Evolutionary conservation across 2,797 vertebrate species (phyloP).

Genomic region (Chloroceryle inda): DNA sequence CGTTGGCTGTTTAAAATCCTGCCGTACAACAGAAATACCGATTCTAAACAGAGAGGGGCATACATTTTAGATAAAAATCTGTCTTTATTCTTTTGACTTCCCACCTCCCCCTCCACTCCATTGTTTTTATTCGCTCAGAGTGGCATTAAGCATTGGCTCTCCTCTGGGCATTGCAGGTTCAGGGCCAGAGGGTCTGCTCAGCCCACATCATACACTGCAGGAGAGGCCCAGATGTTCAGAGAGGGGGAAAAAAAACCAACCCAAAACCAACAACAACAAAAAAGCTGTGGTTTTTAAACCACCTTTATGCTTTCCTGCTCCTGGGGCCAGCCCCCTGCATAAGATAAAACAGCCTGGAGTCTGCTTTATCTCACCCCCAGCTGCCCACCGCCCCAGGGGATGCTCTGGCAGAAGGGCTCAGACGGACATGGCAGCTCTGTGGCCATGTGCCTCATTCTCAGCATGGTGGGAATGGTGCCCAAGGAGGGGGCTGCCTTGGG

Average conservation of each 20-base stretch:
- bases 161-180: constrained; percentile 46
- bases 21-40: neutral
- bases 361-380: constrained; percentile 50
- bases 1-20: neutral
- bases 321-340: neutral
- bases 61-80: neutral
- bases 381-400: neutral
- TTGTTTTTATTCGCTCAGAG: neutral
- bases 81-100: neutral
- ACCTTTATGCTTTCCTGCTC: constrained; percentile 53
- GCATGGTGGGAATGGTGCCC: neutral
- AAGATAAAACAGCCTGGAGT: constrained; percentile 21
- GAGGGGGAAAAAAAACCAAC: no score
- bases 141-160: neutral
- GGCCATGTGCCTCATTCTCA: rapidly evolving
- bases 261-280: neutral
- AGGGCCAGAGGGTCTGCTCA: constrained; percentile 9
- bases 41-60: neutral
- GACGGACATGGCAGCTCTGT: neutral
- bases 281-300: constrained; percentile 31
- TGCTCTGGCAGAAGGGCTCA: neutral
- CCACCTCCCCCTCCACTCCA: rapidly evolving
- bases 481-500: neutral
- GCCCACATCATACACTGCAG: neutral
- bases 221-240: constrained; percentile 23